Evolutionary conservation across 2,113 vertebrate genomes (phyloP), one percentile per base, ranked within the genome.

Genomic region (Acanthisitta chloris): DNA sequence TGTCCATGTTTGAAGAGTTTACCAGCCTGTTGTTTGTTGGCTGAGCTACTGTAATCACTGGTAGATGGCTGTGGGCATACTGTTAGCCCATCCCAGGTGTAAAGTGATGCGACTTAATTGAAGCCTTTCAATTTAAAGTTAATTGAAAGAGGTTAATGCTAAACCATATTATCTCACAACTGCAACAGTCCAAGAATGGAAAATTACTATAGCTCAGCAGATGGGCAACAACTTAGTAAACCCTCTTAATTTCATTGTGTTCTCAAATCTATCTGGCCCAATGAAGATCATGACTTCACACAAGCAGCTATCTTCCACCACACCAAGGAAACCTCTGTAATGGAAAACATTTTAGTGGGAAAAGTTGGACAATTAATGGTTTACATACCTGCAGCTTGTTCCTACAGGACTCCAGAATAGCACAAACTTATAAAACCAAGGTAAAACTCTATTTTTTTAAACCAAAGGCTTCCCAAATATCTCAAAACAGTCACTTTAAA

Each of bases 91-190:
- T 78, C 51, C 62, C 72, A 84, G 38, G 59, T 81, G 65, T 59
- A 48, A 91, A 86, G 72, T 3, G 64, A 58, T 71, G 59, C 0
- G 0, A 58, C 86, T 88, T 92, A 77, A 88, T 54, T 61, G 83
- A 86, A 88, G 81, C 29, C 33, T 88, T 94, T 48, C 5, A 6
- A 78, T 93, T 88, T 88, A 59, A 90, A 90, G 64, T 78, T 92
- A 95, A 91, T 92, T 92, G 91, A 86, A 88, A 94, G 76, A 86
- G n/a, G 65, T 78, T 91, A 84, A 86, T 78, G n/a, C 17, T 91
- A 86, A 96, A 88, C 69, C n/a, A 33, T 51, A 74, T 95, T 88
- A 84, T 88, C 69, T 88, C 1, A 0, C 76, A 83, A 86, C 36
- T 86, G 80, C 46, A 96, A 78, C 0, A 26, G 72, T 34, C 67